Conservation (phyloP, 2,888 invertebrate species). For the Heliconius ethilla region DNA sequence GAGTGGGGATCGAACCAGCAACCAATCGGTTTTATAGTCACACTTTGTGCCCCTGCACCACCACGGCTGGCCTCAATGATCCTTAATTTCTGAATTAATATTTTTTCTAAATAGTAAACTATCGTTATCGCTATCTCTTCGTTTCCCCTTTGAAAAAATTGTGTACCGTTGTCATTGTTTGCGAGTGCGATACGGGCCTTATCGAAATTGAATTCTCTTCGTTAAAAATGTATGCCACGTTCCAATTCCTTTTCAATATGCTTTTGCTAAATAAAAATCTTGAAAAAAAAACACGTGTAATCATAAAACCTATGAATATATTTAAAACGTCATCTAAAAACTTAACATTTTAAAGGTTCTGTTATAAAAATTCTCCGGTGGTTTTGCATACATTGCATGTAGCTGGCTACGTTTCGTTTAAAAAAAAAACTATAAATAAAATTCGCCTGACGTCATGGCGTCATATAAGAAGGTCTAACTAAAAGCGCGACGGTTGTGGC, state of each 20-base stretch:
- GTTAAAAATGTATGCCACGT: slow-evolving; percentile 43
- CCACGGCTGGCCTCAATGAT: too few relatives aligned
- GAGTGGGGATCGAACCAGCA: too few relatives aligned
- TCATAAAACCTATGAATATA: slow-evolving; percentile 26
- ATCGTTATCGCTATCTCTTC: slow-evolving; percentile 16
- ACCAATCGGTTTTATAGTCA: too few relatives aligned
- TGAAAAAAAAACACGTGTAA: slow-evolving; percentile 27
- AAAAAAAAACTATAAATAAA: not conserved
- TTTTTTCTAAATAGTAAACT: slow-evolving; percentile 20
- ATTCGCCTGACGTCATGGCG: too few relatives aligned
- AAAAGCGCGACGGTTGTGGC: not conserved
- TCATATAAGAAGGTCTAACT: too few relatives aligned
- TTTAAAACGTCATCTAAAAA: slow-evolving; percentile 7
- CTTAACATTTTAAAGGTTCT: not conserved
- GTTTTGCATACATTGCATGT: not conserved
- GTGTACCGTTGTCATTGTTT: slow-evolving; percentile 40
- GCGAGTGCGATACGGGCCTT: slow-evolving; percentile 42
- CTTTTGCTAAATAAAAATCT: slow-evolving; percentile 36
- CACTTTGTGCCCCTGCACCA: too few relatives aligned
- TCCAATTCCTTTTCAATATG: slow-evolving; percentile 40
- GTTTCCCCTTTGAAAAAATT: slow-evolving; percentile 18
- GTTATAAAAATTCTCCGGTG: not conserved
- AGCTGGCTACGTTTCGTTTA: not conserved
- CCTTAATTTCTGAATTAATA: too few relatives aligned
- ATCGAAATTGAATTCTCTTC: slow-evolving; percentile 40